phyloP scores from a whole-genome alignment of 1,140 invertebrate species.

The Anoplolepis gracilipes region DNA sequence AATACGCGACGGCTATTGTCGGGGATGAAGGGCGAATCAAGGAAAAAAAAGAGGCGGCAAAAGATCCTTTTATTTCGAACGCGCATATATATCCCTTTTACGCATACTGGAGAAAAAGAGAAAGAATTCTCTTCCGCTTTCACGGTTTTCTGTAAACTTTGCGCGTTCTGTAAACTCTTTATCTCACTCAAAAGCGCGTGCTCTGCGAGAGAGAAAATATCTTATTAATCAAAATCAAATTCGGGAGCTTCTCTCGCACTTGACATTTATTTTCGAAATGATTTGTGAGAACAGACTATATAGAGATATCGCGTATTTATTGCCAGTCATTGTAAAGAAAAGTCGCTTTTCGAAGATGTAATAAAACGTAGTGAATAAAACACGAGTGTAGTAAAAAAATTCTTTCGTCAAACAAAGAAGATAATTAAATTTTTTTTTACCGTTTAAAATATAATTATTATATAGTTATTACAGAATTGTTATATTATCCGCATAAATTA shows the following conservation, averaged over 20 bases:
- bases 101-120: slow-evolving; percentile 16
- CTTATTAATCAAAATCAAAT: slow-evolving; percentile 27
- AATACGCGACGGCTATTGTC: slow-evolving; percentile 48
- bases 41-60: slow-evolving; percentile 46
- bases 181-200: slow-evolving; percentile 27
- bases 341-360: slow-evolving; percentile 5
- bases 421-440: background rate
- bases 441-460: background rate
- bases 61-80: slow-evolving; percentile 44
- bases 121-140: slow-evolving; percentile 23
- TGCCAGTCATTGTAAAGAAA: slow-evolving; percentile 2
- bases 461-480: too few relatives aligned
- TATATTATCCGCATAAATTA: too few relatives aligned
- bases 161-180: slow-evolving; percentile 42
- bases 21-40: slow-evolving; percentile 49
- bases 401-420: too few relatives aligned
- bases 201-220: slow-evolving; percentile 37
- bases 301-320: slow-evolving; percentile 23
- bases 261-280: slow-evolving; percentile 35
- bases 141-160: slow-evolving; percentile 21
- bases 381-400: background rate
- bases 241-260: background rate
- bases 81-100: slow-evolving; percentile 8
- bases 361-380: slow-evolving; percentile 36
- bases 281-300: slow-evolving; percentile 27